These are phyloP conservation scores for Tipula unca DNA, from an alignment of 2,888 invertebrate genomes.

Conservation along the genomic window DNA sequence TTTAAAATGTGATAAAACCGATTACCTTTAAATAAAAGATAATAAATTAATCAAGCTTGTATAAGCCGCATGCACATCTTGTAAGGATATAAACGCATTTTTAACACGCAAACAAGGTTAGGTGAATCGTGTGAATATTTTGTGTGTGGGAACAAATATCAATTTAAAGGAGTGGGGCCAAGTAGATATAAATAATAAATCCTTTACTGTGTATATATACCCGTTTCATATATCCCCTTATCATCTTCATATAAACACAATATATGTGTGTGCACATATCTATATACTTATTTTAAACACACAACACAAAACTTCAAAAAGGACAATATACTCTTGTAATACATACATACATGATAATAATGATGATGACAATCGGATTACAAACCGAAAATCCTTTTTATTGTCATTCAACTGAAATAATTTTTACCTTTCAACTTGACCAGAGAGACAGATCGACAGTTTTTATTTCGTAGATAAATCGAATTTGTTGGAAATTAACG, in stretches of 20 bases:
- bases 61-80: not conserved
- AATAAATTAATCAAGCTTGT: not conserved
- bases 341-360: not conserved
- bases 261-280: too few species aligned
- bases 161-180: not conserved
- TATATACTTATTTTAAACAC: too few species aligned
- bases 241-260: too few species aligned
- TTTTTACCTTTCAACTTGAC: constrained; percentile 8
- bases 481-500: not conserved
- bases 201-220: too few species aligned
- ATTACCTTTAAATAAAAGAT: not conserved
- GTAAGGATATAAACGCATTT: not conserved
- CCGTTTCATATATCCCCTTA: too few species aligned
- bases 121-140: not conserved
- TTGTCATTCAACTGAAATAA: constrained; percentile 8
- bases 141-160: not conserved
- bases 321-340: too few species aligned
- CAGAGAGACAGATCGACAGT: not conserved
- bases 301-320: not conserved
- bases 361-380: constrained; percentile 14
- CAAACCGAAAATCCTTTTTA: not conserved
- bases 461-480: not conserved
- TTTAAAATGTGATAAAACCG: not conserved
- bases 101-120: not conserved
- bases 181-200: not conserved